Base-by-base conservation (phyloP, 2,797 vertebrate genomes). In the Nyctibius grandis region DNA sequence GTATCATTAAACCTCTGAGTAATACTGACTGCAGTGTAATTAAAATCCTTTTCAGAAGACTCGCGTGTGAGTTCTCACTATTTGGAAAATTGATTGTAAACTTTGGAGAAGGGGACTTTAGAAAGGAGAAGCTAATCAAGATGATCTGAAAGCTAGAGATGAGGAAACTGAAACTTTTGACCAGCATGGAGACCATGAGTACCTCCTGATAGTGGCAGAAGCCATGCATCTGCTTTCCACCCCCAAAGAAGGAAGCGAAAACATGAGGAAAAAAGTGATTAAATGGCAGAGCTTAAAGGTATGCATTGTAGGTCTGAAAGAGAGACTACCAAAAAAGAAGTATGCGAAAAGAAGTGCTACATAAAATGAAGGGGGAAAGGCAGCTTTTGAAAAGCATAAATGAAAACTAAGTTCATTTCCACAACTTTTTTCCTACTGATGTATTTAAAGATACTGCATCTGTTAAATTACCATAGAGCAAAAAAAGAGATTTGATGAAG, bases 71-170 rank as follows among this genome's bases (percentile, higher is more conserved):
- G 59, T 86, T 91, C 50, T 72, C 26, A 70, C 31, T 65, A 17
- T 60, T 95, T 72, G 84, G 61, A 90, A 93, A 95, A 47, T 44
- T 81, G 59, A 44, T 76, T 83, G 14, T 78, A 56, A 88, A 23
- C 33, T 69, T 77, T 21, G 31, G 33, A 86, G 57, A 93, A 75
- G 21, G 36, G 9, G 16, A 48, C 51, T 88, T 92, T 6, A 64
- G 74, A 81, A 73, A 83, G 68, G 48, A 80, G 61, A 84, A 90
- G 23, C 72, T 92, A 47, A 29, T 88, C 47, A 70, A 90, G 40
- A 59, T 96, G 47, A 51, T 93, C 79, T 85, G 65, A 96, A 96
- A 93, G 61, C 50, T 61, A 81, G 50, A 84, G 34, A 88, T 89
- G n/a, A 89, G 82, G 73, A 93, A 93, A 93, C 89, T n/a, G 42